Base-by-base conservation (phyloP, 2,888 invertebrate species). In the Dryococelus australis region DNA sequence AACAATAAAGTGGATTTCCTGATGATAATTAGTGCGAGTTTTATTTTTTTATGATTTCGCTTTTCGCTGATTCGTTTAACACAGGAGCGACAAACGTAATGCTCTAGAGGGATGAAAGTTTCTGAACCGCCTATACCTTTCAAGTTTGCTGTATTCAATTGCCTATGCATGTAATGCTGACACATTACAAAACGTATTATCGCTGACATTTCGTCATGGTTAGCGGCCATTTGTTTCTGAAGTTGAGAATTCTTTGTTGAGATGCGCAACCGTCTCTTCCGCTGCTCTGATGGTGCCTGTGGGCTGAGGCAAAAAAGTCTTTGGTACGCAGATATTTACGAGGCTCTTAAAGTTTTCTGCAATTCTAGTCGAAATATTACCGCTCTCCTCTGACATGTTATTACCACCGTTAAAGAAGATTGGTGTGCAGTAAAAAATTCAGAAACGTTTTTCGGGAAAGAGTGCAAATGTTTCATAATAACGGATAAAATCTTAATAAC, bases 331-430 rank as follows among this genome's bases (percentile, higher is more conserved):
- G 65, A 65, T 65, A 65, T 65, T 65, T 65, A 65, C 16, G 65
- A 65, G 65, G 24, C 65, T 65, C 65, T 65, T 65, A 65, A 65
- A 65, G 65, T 65, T 65, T 65, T 65, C 65, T 65, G 65, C 65
- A 65, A 12, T 65, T 65, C 65, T 65, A n/a, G 65, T 65, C 65
- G 65, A 65, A 65, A 65, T 65, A 65, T 65, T 65, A 65, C 65
- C 65, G 10, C n/a, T n/a, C 65, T 65, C 8, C 65, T 9, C n/a
- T 65, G 65, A 65, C 65, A 65, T 65, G 65, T 65, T 65, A 65
- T 65, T 65, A 65, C 65, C 65, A 65, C 65, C 65, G 65, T 65
- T 65, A 65, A 65, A 65, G 20, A 9, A 16, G 65, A 65, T 65
- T 65, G 65, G 65, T 65, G 65, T 10, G 65, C 65, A 20, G 65